Evolutionary conservation across 1,140 invertebrate species (phyloP).

Genomic region (Apis mellifera): Amel_HAv3.1 CM009939.2:5967001-5967500

Average conservation of each 20-base stretch:
- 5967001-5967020: background rate
- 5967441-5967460: too few species aligned
- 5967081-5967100: background rate
- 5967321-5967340: constrained; percentile 37
- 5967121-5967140: constrained; percentile 53
- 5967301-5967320: constrained; percentile 39
- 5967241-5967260: constrained; percentile 39
- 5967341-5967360: constrained; percentile 13
- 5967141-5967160: background rate
- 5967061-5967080: background rate
- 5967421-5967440: too few species aligned
- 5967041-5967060: background rate
- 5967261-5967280: constrained; percentile 14
- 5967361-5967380: constrained; percentile 11
- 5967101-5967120: background rate
- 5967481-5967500: too few species aligned
- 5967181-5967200: constrained; percentile 47
- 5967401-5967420: background rate
- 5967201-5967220: constrained; percentile 35
- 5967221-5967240: constrained; percentile 38
- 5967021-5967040: background rate
- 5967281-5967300: constrained; percentile 44
- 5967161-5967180: constrained; percentile 37
- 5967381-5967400: constrained; percentile 30
- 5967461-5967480: too few species aligned